Base-by-base conservation (phyloP, 2,797 vertebrate species). In the Hydrocynus forskahlii region DNA sequence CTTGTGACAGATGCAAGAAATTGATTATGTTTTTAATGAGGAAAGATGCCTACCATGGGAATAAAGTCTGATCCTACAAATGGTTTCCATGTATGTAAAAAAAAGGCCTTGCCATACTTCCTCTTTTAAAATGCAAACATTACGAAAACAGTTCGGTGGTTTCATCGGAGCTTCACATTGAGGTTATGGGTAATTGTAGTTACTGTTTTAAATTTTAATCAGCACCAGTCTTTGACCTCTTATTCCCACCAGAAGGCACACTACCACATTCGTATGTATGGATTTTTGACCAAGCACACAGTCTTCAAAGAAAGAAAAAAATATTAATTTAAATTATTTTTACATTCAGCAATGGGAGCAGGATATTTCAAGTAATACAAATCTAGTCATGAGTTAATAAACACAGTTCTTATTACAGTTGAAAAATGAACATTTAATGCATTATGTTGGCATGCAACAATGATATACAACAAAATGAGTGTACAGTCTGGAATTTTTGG, bases 131-230 rank as follows among this genome's bases (percentile, higher is more conserved):
- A 83, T 23, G 38, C n/a, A 23, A 71, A 77, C 2, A 81, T 89
- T 92, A 92, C 92, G 88, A 93, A 93, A 92, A 85, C 83, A 84
- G 88, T 86, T 86, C 85, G 81, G 89, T 92, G 91, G 89, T 93
- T 92, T 93, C 88, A 93, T 85, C 85, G 78, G 80, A 92, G 91
- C 91, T 93, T 94, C 88, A 86, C 14, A 23, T 85, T 84, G 84
- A 92, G 91, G 92, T 93, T 92, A 91, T 92, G 89, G 86, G 87
- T 91, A 94, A 93, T 92, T 92, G 89, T 88, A 86, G 89, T 83
- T 86, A 89, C 90, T 90, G 86, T 90, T 94, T 94, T 91, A 92
- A 91, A 93, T 94, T 93, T 93, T 89, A 93, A 92, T 92, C 88
- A 89, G 70, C n/a, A 8, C 81, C 91, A 91, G 91, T 90, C 89